Percentiles rank a stretch among this genome's conserved stretches.
Conservation (phyloP, 2,888 invertebrate genomes). For the Branchipolynoe longqiensis region DNA sequence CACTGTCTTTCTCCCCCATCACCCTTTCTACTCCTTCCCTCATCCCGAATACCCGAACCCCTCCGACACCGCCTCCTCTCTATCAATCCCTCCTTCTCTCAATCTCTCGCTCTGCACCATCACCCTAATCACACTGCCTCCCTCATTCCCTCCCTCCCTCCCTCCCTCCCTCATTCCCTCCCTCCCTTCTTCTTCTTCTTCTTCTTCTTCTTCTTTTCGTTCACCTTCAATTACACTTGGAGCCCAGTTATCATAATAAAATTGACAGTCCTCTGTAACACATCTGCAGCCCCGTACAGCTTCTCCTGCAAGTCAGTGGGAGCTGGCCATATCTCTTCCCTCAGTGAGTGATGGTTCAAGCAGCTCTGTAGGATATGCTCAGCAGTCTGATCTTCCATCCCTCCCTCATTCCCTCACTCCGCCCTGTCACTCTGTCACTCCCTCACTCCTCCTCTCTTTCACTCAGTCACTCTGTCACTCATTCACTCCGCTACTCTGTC, state of each 20-base stretch:
- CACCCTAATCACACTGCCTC: background rate
- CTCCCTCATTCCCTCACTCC: background rate
- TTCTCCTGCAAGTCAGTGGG: too few relatives aligned
- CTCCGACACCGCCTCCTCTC: background rate
- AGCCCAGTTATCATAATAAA: too few relatives aligned
- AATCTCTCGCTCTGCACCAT: background rate
- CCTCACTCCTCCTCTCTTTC: background rate
- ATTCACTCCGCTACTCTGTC: background rate
- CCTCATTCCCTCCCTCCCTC: background rate
- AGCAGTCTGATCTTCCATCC: background rate
- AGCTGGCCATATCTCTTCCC: too few relatives aligned
- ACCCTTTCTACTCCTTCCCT: background rate
- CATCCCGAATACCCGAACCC: background rate
- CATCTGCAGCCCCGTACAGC: too few relatives aligned
- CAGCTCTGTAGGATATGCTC: too few relatives aligned
- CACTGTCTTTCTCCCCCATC: background rate
- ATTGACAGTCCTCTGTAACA: too few relatives aligned
- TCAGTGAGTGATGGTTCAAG: too few relatives aligned
- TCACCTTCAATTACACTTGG: too few relatives aligned
- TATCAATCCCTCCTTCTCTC: background rate
- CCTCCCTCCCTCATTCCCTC: background rate
- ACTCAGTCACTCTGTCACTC: background rate
- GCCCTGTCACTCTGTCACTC: background rate
- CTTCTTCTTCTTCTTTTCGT: background rate
- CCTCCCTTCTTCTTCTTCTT: background rate